These are phyloP conservation scores for Diorhabda elongata DNA, from an alignment of 1,140 invertebrate species.

Conservation along the genomic window DNA sequence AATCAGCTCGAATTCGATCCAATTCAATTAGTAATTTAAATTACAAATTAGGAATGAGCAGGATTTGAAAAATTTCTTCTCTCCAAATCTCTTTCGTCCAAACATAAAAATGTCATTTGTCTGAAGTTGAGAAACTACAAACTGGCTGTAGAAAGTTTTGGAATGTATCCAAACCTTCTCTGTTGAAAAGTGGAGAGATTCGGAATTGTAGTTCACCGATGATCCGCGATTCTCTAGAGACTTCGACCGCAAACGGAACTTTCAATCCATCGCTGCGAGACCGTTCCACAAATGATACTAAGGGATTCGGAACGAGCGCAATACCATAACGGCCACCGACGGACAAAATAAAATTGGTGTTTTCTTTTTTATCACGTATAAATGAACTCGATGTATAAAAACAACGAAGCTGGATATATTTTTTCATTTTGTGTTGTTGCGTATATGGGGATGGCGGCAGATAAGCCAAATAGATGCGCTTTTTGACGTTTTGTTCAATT, in stretches of 20 bases:
- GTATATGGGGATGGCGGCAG: too few species aligned
- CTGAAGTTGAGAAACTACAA: constrained; percentile 2
- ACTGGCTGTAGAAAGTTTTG: constrained; percentile 5
- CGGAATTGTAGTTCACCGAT: not conserved
- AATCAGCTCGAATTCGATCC: not conserved
- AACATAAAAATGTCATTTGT: constrained; percentile 14
- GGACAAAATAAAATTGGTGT: too few species aligned
- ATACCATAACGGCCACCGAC: not conserved
- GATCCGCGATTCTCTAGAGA: constrained; percentile 1
- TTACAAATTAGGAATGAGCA: not conserved
- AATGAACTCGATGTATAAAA: too few species aligned
- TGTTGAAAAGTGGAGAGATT: constrained; percentile 7
- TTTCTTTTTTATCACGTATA: too few species aligned
- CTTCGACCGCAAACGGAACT: constrained; percentile 11
- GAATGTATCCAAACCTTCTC: constrained; percentile 6
- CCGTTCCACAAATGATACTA: not conserved
- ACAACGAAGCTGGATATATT: too few species aligned
- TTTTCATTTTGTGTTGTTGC: too few species aligned
- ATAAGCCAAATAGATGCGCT: too few species aligned
- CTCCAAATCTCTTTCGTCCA: not conserved
- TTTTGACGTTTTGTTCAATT: too few species aligned
- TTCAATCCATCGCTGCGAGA: constrained; percentile 4
- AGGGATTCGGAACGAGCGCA: not conserved
- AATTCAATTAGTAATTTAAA: constrained; percentile 3
- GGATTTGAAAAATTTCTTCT: not conserved